Base-by-base conservation (phyloP, 2,113 vertebrate species). In the Cichladusa arquata region DNA sequence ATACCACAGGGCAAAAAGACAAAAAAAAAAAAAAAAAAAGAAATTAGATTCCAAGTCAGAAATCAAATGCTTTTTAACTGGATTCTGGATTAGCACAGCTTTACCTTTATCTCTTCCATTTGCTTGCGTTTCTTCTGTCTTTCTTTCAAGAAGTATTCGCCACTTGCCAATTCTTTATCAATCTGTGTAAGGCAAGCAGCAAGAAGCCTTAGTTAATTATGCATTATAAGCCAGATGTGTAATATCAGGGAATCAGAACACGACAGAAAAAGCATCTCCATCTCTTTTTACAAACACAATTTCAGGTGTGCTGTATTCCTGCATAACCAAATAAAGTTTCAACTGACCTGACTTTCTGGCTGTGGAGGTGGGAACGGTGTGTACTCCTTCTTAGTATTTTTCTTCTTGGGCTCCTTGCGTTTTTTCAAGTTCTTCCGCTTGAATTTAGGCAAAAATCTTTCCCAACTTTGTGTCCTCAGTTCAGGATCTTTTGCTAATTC, bases 381-480 rank as follows among this genome's bases (percentile, higher is more conserved):
- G 96, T 99, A 99, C 45, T 98, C 98, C 96, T 99, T 99, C 98
- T 99, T 99, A 40, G 95, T 62, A 14, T 92, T 98, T 97, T 99
- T 99, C 97, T 99, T 99, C 96, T 98, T 99, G 20, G 99, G 99
- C 84, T 99, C 98, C 93, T 98, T 98, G 50, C 99, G 98, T 95
- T 99, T 99, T 92, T 98, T 97, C 90, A 99, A 96, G 96, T 99
- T 99, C 95, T 99, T 99, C 96, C 98, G 98, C 70, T 98, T 98
- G 97, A 99, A 99, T 74, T 98, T 98, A 9, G 99, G 99, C 94
- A 99, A 98, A 97, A 99, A 99, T 56, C 99, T 98, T 74, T 99
- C 99, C 99, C 99, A 99, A 91, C 95, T 99, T 95, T 99, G 98
- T 60, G 81, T 61, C 79, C 98, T 97, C 83, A 99, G 97, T 56